Conservation (phyloP, 2,797 vertebrate species). For the Myotis daubentonii region DNA sequence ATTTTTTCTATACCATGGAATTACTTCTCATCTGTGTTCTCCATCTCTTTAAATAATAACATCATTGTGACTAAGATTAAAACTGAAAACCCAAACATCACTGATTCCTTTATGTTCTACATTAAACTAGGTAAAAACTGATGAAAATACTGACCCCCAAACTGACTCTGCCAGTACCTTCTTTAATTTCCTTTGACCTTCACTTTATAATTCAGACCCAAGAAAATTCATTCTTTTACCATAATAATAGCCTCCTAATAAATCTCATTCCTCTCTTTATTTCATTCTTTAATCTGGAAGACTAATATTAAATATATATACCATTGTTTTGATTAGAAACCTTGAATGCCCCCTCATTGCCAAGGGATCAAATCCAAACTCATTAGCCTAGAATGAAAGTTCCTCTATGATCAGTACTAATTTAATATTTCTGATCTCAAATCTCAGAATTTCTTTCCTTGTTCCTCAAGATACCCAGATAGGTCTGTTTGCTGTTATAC, state of each 20-base stretch:
- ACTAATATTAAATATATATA: background rate
- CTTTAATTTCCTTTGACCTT: background rate
- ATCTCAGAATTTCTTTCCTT: background rate
- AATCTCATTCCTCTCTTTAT: background rate
- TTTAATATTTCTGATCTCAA: background rate
- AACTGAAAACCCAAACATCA: background rate
- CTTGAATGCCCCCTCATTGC: background rate
- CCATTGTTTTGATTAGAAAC: background rate
- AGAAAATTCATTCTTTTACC: background rate
- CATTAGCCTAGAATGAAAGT: background rate
- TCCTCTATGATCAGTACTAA: background rate
- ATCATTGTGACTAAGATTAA: background rate
- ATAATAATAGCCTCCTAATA: background rate
- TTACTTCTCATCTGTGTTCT: background rate
- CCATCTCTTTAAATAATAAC: background rate
- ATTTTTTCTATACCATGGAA: background rate
- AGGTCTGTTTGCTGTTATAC: background rate
- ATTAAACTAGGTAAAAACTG: background rate
- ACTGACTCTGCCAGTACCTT: background rate
- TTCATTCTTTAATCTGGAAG: background rate
- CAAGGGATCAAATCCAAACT: background rate
- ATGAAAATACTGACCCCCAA: background rate
- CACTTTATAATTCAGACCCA: background rate
- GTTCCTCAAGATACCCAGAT: background rate
- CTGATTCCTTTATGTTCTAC: background rate